Conservation (phyloP, 1,140 invertebrate genomes). For the Araneus ventricosus region DNA sequence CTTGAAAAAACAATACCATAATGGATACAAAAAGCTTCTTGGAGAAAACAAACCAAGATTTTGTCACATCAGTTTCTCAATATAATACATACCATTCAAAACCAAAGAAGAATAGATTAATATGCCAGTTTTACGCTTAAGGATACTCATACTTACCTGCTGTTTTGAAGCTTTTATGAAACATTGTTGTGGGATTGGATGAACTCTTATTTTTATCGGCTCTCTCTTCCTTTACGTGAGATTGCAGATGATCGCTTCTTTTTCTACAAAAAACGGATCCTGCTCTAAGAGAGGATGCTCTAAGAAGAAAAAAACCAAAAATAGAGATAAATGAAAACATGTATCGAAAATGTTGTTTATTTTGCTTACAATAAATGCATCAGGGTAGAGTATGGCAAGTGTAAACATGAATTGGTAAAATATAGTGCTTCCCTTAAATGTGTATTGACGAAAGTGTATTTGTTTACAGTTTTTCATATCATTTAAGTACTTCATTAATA, state of each 20-base stretch:
- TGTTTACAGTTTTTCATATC: no score
- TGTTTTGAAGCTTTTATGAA: slow-evolving; percentile 3
- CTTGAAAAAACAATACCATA: neutral
- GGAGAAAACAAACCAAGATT: neutral
- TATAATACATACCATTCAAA: slow-evolving; percentile 22
- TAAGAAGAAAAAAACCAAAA: neutral
- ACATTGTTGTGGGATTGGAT: neutral
- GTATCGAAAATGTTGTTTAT: neutral
- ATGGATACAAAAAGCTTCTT: neutral
- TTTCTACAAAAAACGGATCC: neutral
- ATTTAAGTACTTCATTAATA: no score
- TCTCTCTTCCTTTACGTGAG: neutral
- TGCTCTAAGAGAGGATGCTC: neutral
- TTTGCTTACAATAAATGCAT: neutral
- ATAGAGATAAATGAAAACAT: neutral
- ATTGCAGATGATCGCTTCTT: neutral
- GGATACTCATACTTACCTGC: slow-evolving; percentile 34
- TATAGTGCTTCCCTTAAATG: no score
- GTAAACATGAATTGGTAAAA: no score
- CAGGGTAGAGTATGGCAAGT: no score
- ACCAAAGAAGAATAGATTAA: neutral
- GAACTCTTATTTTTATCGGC: neutral
- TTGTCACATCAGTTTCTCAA: neutral
- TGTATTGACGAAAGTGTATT: no score
- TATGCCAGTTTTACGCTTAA: slow-evolving; percentile 36